Conservation (phyloP, 2,113 vertebrate species). For the Bucco capensis region DNA sequence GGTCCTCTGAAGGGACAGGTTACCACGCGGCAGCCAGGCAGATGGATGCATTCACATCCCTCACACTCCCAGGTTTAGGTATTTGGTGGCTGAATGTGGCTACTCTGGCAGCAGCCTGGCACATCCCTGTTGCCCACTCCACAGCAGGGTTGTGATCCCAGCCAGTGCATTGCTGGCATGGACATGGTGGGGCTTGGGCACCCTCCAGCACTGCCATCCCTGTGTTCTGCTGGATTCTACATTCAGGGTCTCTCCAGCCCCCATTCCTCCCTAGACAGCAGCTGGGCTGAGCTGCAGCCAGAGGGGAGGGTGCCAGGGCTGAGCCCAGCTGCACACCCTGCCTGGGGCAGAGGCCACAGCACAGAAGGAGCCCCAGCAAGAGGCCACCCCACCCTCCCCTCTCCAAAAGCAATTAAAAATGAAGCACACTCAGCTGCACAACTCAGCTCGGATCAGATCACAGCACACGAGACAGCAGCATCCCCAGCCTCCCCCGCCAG, state of each 20-base stretch:
- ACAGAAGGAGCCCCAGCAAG: not conserved
- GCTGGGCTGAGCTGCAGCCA: not conserved
- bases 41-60: not conserved
- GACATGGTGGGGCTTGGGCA: not conserved
- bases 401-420: conserved; percentile 54
- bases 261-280: accelerated
- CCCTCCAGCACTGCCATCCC: not conserved
- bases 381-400: not conserved
- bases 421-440: conserved; percentile 55
- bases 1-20: not conserved
- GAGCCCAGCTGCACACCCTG: not conserved
- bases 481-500: not conserved
- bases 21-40: accelerated
- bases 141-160: not conserved
- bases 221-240: not conserved
- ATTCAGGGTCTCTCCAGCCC: not conserved
- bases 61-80: not conserved
- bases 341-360: not conserved
- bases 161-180: accelerated
- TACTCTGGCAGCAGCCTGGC: not conserved
- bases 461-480: not conserved
- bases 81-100: not conserved
- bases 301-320: not conserved
- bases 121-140: not conserved
- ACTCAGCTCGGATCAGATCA: conserved; percentile 39